Base-by-base conservation (phyloP, 2,113 vertebrate species). In the Cricetomys ansorgei region DNA sequence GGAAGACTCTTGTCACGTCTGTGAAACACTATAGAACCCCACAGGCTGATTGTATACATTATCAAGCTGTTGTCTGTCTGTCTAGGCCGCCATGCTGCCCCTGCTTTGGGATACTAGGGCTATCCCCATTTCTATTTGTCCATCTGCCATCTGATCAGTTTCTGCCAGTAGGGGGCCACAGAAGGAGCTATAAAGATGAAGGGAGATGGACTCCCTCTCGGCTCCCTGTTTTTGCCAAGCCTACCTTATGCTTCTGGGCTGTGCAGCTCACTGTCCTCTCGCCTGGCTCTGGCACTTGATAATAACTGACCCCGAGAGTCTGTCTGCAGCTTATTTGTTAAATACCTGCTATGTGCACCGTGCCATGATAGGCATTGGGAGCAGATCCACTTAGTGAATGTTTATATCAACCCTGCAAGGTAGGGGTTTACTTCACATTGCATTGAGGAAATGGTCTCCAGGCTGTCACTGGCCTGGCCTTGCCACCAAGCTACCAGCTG, bases 11-110 rank as follows among this genome's bases (percentile, higher is more conserved):
- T 72, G 94, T 83, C 84, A 67, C 27, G 8, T 86, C 76, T 62
- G 1, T 27, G n/a, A 69, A 62, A 50, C 72, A 48, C 31, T 29
- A 29, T 69, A 3, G 40, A 91, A 17, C 43, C 48, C 12, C 10
- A 13, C 76, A 0, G 31, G n/a, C 57, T 27, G 0, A 1, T 2
- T 31, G 3, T 62, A 11, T 43, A 31, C 4, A 0, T 31, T 25
- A 17, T 11, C n/a, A 75, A 69, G 27, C 40, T 77, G 0, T 37
- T 19, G 17, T n/a, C 62, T 79, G 17, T 50, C 59, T 45, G 8
- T 64, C 40, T 17, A 45, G 64, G 12, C 16, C 1, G 8, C 70
- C 29, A 23, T 11, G n/a, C 59, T 88, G 1, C 37, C 25, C 50
- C 59, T 79, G n/a, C 75, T 62, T 75, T 59, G 55, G 15, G 12